Evolutionary conservation across 2,797 vertebrate species (phyloP), one percentile per base, ranked within the genome.

Genomic region (Malurus leucopterus): DNA sequence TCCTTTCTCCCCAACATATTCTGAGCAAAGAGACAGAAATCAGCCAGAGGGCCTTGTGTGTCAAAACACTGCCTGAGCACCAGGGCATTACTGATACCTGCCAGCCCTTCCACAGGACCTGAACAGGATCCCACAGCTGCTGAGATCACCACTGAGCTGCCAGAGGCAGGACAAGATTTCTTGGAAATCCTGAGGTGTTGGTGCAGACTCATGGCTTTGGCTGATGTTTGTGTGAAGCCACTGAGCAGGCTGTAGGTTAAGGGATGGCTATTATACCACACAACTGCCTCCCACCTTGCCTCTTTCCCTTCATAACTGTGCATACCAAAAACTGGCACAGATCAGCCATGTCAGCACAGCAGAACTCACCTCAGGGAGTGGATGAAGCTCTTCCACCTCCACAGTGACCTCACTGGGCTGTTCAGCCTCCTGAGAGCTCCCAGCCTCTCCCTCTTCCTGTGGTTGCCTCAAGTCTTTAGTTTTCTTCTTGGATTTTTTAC

Each of bases 321-420:
- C 13, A 23, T 11, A 32, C 40, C 11, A 0, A 54, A 38, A 38
- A 27, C 15, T 3, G 1, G 53, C 11, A 2, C 13, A 30, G 27
- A 27, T 58, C 65, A 62, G 34, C 30, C 53, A 55, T 1, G 0
- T 23, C 41, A 57, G 38, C 49, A 40, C 1, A 2, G 43, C 62
- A 40, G 34, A 32, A 69, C 96, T 95, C 84, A 99, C 99, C 97
- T 98, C 97, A 4, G 99, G 98, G 40, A 99, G 96, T 1, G 98
- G 98, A 90, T 99, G 98, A 77, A 98, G 95, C 62, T 99, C 98
- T 89, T 99, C 98, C 5, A 98, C 95, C 26, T 98, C 98, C 88
- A 99, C 99, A 9, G 96, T 98, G 86, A 99, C 97, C 3, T 98
- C 95, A 76, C 95, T 96, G 1, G 99, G 99, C 80, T 98, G 97